Percentiles rank a stretch among this genome's conserved stretches.
Conservation (phyloP, 2,888 invertebrate genomes). For the Spilarctia lutea region DNA sequence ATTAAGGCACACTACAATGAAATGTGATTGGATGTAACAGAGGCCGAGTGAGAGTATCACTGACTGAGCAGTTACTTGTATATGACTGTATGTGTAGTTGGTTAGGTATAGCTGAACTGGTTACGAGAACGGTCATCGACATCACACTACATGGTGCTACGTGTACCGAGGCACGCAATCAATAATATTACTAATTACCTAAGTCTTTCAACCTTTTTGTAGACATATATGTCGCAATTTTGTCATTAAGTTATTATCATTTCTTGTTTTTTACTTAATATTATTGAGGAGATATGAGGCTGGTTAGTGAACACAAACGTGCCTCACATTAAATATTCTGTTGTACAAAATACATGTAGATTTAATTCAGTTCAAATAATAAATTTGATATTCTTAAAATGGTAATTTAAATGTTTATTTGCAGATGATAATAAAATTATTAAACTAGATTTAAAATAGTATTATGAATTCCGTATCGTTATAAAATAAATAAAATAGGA, state of each 20-base stretch:
- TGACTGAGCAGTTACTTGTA: not conserved
- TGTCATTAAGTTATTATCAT: not conserved
- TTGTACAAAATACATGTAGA: too few relatives aligned
- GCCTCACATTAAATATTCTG: not conserved
- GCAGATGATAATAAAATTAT: too few relatives aligned
- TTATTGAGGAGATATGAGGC: not conserved
- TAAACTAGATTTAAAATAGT: not conserved
- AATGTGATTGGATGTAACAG: not conserved
- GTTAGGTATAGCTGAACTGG: not conserved
- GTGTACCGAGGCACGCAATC: slow-evolving; percentile 21
- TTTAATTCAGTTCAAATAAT: too few relatives aligned
- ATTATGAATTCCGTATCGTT: not conserved
- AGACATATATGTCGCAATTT: not conserved
- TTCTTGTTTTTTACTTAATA: not conserved
- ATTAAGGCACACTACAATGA: not conserved
- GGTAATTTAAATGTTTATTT: too few relatives aligned
- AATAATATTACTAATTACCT: not conserved
- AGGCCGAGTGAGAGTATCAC: not conserved
- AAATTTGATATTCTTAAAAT: too few relatives aligned
- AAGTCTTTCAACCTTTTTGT: not conserved
- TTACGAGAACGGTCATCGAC: slow-evolving; percentile 48
- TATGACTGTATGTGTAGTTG: not conserved
- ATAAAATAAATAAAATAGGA: too few relatives aligned
- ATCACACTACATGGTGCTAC: slow-evolving; percentile 8
- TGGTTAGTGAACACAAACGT: not conserved